phyloP scores from a whole-genome alignment of 2,113 vertebrate species.

The Lepus americanus region DNA sequence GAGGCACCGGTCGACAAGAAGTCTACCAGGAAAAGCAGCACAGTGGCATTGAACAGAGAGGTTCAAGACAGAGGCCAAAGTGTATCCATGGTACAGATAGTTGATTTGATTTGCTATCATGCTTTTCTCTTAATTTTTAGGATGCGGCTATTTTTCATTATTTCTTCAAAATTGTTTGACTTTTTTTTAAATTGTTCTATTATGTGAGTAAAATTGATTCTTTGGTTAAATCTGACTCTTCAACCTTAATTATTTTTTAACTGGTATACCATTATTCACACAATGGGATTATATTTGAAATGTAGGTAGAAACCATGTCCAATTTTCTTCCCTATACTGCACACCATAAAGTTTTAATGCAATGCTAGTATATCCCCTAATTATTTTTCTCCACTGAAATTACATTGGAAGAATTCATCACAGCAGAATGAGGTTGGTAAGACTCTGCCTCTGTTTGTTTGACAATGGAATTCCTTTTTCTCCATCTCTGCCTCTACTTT shows the following conservation, averaged over 20 bases:
- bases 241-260: constrained; percentile 42
- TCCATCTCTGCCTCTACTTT: neutral
- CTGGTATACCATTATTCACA: neutral
- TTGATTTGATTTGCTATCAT: constrained; percentile 28
- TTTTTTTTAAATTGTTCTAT: constrained; percentile 21
- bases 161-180: constrained; percentile 39
- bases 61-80: constrained; percentile 34
- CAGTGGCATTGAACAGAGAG: neutral
- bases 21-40: constrained; percentile 1
- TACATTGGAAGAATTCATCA: constrained; percentile 20
- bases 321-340: neutral
- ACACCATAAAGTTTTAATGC: neutral
- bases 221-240: constrained; percentile 45
- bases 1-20: constrained; percentile 35
- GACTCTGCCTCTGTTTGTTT: neutral
- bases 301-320: neutral
- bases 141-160: constrained; percentile 36
- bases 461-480: neutral
- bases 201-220: constrained; percentile 20
- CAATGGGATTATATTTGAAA: constrained; percentile 50
- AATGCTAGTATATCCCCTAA: neutral
- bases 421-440: neutral
- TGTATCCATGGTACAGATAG: neutral
- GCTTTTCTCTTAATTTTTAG: constrained; percentile 58
- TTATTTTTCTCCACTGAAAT: constrained; percentile 47